Base-by-base conservation (phyloP, 1,140 invertebrate genomes). In the Drosophila fuyamai region DNA sequence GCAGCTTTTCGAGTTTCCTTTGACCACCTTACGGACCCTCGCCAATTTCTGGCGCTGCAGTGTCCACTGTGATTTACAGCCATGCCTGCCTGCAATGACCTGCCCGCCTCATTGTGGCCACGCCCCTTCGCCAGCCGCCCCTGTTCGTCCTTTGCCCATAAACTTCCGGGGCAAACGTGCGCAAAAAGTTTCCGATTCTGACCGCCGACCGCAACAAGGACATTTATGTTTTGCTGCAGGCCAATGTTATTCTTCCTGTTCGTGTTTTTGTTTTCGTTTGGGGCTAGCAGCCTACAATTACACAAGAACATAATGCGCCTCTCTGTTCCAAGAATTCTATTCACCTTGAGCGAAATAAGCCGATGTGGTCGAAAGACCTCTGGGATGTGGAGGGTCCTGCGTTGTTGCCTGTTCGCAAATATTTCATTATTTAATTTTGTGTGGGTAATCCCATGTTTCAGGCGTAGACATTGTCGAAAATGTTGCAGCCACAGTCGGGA, bases 211-310 rank as follows among this genome's bases (percentile, higher is more conserved):
- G 72, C 83, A 88, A 81, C 83, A 88, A 88, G 84, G 83, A 88
- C 83, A 88, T 86, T 86, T 86, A 86, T 86, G 77, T 82, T 88
- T 76, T 70, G 74, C 75, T 77, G 75, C 75, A 77, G 74, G 74
- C 63, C 74, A 70, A 70, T 61, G 75, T 77, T 67, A 76, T 76
- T 57, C 60, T 76, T 71, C 65, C 67, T 53, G 48, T 13, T 41
- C 35, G 18, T 72, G 56, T 61, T 72, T 35, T 41, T 54, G 29
- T 70, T 72, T 54, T 65, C 38, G 23, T 57, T 66, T 10, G 9
- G 12, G 9, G 9, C 36, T 38, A 38, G 36, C 36, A 38, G 77
- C 44, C 81, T 81, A 74, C 81, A 85, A 85, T 81, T 85, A 84
- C 77, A 85, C 62, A 84, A 60, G 74, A 75, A 79, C 66, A 68